Evolutionary conservation across 2,113 vertebrate genomes (phyloP).

Genomic region (Chrysemys picta): DNA sequence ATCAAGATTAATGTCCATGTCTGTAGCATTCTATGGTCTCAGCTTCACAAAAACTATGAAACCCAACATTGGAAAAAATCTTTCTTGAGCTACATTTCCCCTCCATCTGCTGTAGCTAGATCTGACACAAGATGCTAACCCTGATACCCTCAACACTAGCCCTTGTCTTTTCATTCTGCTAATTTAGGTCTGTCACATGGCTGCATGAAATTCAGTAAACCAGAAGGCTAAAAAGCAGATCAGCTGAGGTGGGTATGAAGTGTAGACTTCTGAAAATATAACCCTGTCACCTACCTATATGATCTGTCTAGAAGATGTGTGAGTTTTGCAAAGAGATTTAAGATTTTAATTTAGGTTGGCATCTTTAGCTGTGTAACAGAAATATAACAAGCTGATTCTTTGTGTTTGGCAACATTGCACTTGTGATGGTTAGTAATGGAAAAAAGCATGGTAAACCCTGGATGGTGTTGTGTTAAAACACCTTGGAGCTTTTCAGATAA

Average conservation of each 20-base stretch:
- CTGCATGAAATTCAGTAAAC: background rate
- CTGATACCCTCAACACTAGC: background rate
- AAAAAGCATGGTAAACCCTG: background rate
- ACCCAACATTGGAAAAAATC: background rate
- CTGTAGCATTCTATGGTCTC: background rate
- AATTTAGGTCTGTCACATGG: background rate
- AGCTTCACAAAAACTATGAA: background rate
- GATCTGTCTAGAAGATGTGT: background rate
- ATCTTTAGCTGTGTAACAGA: slow-evolving; percentile 7
- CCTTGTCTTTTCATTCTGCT: background rate
- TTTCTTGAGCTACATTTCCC: background rate
- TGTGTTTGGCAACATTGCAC: background rate
- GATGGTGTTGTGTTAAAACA: background rate
- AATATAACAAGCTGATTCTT: background rate
- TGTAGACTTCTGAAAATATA: background rate
- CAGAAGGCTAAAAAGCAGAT: background rate
- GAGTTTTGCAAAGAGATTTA: background rate
- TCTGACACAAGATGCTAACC: background rate
- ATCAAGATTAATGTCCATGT: background rate
- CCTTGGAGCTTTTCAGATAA: background rate
- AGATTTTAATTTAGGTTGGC: background rate
- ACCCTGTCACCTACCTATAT: background rate
- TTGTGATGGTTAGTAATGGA: background rate
- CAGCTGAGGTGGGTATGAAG: background rate
- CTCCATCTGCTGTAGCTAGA: background rate